These are phyloP conservation scores for Morone chrysops DNA, from an alignment of 2,113 vertebrate species.

Conservation along the genomic window DNA sequence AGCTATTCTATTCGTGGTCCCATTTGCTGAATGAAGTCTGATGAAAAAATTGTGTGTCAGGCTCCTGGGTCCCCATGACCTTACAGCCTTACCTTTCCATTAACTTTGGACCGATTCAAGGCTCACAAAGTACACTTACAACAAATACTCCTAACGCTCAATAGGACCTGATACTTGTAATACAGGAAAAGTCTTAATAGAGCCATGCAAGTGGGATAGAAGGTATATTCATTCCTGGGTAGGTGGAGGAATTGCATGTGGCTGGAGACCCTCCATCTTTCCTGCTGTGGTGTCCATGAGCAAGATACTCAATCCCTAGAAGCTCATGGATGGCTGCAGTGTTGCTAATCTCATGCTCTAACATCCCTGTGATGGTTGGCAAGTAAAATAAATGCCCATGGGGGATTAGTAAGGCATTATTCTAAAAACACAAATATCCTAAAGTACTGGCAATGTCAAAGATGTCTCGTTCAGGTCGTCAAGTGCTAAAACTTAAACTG, in stretches of 20 bases:
- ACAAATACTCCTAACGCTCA: not conserved
- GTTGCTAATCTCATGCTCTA: not conserved
- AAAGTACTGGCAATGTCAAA: slow-evolving; percentile 16
- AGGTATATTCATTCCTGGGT: no score
- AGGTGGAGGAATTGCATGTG: not conserved
- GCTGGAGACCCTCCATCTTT: not conserved
- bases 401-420: not conserved
- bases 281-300: slow-evolving; percentile 22
- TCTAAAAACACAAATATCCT: slow-evolving; percentile 5
- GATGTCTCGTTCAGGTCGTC: slow-evolving; percentile 21
- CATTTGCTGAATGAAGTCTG: slow-evolving; percentile 15
- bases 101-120: slow-evolving; percentile 9
- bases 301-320: not conserved
- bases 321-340: not conserved
- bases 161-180: not conserved
- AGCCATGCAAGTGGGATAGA: not conserved
- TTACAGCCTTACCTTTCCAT: slow-evolving; percentile 33
- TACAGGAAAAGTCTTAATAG: not conserved
- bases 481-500: slow-evolving; percentile 26
- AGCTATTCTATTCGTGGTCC: not conserved
- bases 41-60: not conserved
- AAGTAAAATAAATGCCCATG: not conserved
- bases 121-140: not conserved
- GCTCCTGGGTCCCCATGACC: slow-evolving; percentile 1
- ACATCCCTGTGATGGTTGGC: not conserved